Evolutionary conservation across 92 coral and sea anemone genomes (phyloP).

Genomic region (Actinernus sp.): DNA sequence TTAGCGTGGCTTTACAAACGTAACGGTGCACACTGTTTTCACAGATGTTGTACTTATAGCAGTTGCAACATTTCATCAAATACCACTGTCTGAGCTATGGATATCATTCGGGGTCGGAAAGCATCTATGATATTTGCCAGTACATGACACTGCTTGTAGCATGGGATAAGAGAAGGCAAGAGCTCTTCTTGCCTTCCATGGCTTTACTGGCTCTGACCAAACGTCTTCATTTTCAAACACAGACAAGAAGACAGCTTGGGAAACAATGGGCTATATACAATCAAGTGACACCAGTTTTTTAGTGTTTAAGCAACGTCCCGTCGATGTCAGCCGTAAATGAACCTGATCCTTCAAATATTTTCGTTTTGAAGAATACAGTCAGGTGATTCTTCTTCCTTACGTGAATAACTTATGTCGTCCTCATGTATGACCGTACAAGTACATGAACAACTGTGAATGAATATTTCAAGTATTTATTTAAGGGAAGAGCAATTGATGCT

Average conservation of each 20-base stretch:
- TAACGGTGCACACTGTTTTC: constrained; percentile 39
- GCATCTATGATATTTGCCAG: constrained; percentile 49
- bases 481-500: constrained; percentile 58
- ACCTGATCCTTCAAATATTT: too few species aligned
- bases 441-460: constrained; percentile 41
- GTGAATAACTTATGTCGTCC: constrained; percentile 44
- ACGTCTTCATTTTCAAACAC: constrained; percentile 48
- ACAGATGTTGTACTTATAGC: constrained; percentile 60
- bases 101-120: constrained; percentile 69
- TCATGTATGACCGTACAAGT: constrained; percentile 55
- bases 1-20: not conserved
- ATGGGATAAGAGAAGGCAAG: constrained; percentile 40
- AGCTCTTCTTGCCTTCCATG: constrained; percentile 65
- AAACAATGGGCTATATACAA: constrained; percentile 43
- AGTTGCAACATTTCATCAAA: constrained; percentile 13
- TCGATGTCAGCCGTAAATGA: constrained; percentile 4
- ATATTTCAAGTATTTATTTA: constrained; percentile 60
- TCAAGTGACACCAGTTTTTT: constrained; percentile 33
- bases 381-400: constrained; percentile 31
- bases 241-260: constrained; percentile 83
- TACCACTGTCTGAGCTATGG: constrained; percentile 39
- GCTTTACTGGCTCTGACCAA: constrained; percentile 65
- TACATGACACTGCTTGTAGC: constrained; percentile 25
- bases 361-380: too few species aligned
- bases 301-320: constrained; percentile 15